Conservation (phyloP, 1,140 invertebrate genomes). For the Drosophila murphyi region DNA sequence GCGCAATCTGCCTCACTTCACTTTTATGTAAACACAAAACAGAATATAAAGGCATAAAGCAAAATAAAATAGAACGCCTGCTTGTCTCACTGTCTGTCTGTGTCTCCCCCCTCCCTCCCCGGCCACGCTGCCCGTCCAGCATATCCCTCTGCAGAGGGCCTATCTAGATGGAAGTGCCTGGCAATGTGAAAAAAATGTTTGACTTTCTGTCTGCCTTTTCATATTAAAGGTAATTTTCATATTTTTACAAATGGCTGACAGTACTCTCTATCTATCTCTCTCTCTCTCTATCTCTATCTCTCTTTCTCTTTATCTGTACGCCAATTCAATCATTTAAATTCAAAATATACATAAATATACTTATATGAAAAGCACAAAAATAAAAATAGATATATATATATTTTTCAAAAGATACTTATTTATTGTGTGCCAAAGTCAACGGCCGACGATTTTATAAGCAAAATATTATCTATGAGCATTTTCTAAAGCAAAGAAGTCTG, state of each 20-base stretch:
- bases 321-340: constrained; percentile 80
- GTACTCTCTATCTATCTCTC: constrained; percentile 8
- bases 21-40: constrained; percentile 83
- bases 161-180: constrained; percentile 42
- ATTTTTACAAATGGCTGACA: constrained; percentile 69
- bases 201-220: constrained; percentile 61
- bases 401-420: constrained; percentile 10
- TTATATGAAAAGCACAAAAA: constrained; percentile 15
- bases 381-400: constrained; percentile 46
- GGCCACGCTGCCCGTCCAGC: constrained; percentile 29
- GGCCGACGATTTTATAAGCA: constrained; percentile 20
- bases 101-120: constrained; percentile 30
- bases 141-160: constrained; percentile 17
- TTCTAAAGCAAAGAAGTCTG: constrained; percentile 4
- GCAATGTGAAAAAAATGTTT: constrained; percentile 43
- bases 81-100: constrained; percentile 32
- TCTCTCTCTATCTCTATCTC: constrained; percentile 15
- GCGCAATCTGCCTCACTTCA: constrained; percentile 81
- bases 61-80: constrained; percentile 75
- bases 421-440: constrained; percentile 19
- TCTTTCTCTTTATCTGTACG: constrained; percentile 32
- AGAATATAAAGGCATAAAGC: constrained; percentile 76
- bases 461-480: constrained; percentile 20
- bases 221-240: constrained; percentile 80
- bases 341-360: constrained; percentile 72